Conservation (phyloP, 2,888 invertebrate genomes). For the Nymphalis polychloros region DNA sequence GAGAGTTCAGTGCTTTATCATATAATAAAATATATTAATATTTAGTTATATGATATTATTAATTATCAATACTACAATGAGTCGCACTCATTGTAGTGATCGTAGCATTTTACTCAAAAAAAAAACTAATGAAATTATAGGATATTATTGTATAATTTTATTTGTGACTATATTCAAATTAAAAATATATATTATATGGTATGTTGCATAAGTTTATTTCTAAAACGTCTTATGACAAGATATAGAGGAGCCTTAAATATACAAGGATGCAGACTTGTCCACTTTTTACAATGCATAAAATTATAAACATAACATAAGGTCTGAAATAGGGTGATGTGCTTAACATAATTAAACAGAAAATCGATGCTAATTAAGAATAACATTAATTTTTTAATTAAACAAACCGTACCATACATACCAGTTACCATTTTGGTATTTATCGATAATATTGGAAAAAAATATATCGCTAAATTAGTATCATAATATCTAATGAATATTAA, state of each 20-base stretch:
- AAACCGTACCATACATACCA: constrained; percentile 3
- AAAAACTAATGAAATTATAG: too few species aligned
- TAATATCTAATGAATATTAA: background rate
- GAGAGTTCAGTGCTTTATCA: too few species aligned
- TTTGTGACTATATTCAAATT: too few species aligned
- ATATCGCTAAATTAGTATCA: background rate
- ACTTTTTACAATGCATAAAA: background rate
- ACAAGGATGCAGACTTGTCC: background rate
- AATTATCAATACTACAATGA: too few species aligned
- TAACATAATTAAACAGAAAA: constrained; percentile 12
- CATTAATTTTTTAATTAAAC: constrained; percentile 1
- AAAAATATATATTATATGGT: too few species aligned
- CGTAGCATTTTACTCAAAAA: too few species aligned
- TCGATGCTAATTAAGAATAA: background rate
- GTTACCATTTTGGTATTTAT: constrained; percentile 4
- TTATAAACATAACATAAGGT: background rate
- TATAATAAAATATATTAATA: too few species aligned
- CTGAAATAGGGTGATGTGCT: constrained; percentile 9
- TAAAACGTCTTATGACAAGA: background rate
- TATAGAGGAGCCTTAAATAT: background rate
- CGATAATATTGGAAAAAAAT: constrained; percentile 1
- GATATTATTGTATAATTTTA: too few species aligned
- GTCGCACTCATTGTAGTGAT: too few species aligned
- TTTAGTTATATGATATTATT: too few species aligned
- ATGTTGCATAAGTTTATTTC: background rate